Base-by-base conservation (phyloP, 2,113 vertebrate species). In the Aspidoscelis tigris region DNA sequence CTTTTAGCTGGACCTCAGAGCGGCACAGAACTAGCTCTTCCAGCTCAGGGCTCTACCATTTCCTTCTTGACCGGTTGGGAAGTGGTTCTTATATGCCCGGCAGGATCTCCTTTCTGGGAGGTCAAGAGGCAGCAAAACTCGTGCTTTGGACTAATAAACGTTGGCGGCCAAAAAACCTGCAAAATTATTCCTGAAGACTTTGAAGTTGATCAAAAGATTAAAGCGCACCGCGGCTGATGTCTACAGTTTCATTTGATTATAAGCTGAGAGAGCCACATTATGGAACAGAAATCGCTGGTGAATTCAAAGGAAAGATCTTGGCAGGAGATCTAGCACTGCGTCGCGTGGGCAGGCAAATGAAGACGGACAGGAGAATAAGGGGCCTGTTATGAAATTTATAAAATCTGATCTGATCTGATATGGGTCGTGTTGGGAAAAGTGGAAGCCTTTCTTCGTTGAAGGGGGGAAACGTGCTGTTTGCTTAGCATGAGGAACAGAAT, bases 291-390 rank as follows among this genome's bases (percentile, higher is more conserved):
- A 86, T 4, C 0, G 87, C 84, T 87, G 93, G 87, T 91, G 90
- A 92, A 92, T 92, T 89, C 92, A 89, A 90, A 85, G 22, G 89
- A 88, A 85, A 91, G 91, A 88, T 70, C 69, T 70, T 92, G 78
- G 91, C 9, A 2, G 87, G 39, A 11, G 64, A 93, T 90, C 90
- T 81, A 87, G 90, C 85, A 83, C 92, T 81, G 87, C 91, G 92
- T 92, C 91, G 90, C 88, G 93, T 91, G 91, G 92, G 90, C 86
- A 89, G 93, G 92, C 92, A 94, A 93, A 92, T 92, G 91, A 92
- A 86, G 82, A 84, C 88, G 92, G 93, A 93, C 90, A 92, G 92
- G 85, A 88, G 84, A 93, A 95, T 94, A 92, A 94, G 89, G 22
- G 90, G 86, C 66, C 90, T 92, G 82, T 93, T 93, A 92, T 92